Conservation (phyloP, 2,797 vertebrate genomes). For the Emys orbicularis region DNA sequence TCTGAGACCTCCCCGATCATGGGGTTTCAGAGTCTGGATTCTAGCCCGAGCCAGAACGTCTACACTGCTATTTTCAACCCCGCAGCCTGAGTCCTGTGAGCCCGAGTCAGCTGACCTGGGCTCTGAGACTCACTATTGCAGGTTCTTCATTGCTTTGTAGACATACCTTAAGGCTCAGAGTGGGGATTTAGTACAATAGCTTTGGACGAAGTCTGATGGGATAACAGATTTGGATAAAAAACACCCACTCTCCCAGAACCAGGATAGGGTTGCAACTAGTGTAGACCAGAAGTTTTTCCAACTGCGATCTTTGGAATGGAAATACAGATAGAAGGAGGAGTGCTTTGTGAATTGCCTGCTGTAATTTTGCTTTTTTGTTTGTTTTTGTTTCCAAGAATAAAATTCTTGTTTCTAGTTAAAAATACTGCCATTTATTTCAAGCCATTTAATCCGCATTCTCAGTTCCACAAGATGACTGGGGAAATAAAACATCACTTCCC, state of each 20-base stretch:
- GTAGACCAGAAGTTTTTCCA: neutral
- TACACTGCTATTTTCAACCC: neutral
- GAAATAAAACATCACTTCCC: constrained; percentile 73
- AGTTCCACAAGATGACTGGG: constrained; percentile 69
- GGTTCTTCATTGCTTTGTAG: neutral
- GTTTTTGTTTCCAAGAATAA: neutral
- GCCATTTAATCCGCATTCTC: constrained; percentile 71
- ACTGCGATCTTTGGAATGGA: neutral
- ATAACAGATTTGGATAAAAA: neutral
- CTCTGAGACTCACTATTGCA: neutral
- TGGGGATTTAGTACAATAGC: neutral
- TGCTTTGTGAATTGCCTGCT: neutral
- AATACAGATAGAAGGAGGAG: neutral
- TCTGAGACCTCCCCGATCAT: too few species aligned
- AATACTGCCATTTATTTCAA: rapidly evolving
- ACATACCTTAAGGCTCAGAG: neutral
- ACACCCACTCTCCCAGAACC: neutral
- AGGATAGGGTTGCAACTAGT: neutral
- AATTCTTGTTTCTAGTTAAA: neutral
- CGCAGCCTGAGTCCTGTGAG: neutral
- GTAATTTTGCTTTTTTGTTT: neutral
- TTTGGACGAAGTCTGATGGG: neutral
- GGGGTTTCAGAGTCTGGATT: neutral
- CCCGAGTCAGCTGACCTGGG: neutral
- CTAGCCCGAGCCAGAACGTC: neutral